phyloP scores from a whole-genome alignment of 2,113 vertebrate genomes.

The Dicrurus megarhynchus region DNA sequence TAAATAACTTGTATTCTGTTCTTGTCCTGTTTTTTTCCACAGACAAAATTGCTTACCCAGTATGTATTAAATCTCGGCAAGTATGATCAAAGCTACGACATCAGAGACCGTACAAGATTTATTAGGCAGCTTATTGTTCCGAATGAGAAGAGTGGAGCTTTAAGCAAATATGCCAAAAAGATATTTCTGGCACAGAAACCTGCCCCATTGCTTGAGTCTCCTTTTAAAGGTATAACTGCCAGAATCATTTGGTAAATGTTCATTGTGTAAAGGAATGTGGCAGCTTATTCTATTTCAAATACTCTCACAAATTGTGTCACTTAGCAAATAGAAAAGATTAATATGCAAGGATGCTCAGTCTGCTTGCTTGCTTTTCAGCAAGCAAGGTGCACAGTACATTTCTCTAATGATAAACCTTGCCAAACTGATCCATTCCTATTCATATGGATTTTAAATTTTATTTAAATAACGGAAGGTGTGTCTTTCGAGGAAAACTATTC shows the following conservation, averaged over 20 bases:
- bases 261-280: constrained; percentile 39
- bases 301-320: constrained; percentile 30
- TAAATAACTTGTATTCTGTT: constrained; percentile 86
- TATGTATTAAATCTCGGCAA: constrained; percentile 97
- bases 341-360: background rate
- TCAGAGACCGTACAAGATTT: constrained; percentile 97
- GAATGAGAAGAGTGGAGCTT: constrained; percentile 90
- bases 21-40: constrained; percentile 73
- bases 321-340: constrained; percentile 50
- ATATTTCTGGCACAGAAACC: constrained; percentile 96
- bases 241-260: constrained; percentile 40
- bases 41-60: constrained; percentile 99
- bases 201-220: constrained; percentile 90
- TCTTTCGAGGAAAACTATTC: background rate
- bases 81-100: constrained; percentile 99
- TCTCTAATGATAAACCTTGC: constrained; percentile 21
- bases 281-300: constrained; percentile 21
- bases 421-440: constrained; percentile 22
- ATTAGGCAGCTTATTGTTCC: constrained; percentile 98
- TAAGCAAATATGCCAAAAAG: constrained; percentile 95
- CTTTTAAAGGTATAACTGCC: constrained; percentile 90
- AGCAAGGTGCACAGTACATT: background rate
- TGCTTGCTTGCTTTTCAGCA: constrained; percentile 4
- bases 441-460: background rate
- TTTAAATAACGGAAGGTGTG: constrained; percentile 11